Percentiles rank a stretch among this genome's conserved stretches.
phyloP scores from a whole-genome alignment of 2,888 invertebrate species.

The Branchipolynoe longqiensis region DNA sequence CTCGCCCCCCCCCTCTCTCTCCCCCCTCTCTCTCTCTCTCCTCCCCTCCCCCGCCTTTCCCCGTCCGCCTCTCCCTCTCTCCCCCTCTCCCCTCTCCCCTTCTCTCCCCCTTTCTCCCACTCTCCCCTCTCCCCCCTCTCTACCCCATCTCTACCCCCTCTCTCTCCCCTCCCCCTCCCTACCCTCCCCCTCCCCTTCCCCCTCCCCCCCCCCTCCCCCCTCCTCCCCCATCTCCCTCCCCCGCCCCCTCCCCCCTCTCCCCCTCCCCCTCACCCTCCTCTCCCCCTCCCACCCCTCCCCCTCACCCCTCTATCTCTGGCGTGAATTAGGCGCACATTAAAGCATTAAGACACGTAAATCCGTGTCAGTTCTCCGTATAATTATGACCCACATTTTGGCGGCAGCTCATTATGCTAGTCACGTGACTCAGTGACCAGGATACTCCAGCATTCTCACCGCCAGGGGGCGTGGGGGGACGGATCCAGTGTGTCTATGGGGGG shows the following conservation, averaged over 20 bases:
- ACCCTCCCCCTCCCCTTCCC: neutral
- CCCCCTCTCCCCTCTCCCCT: neutral
- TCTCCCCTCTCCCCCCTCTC: neutral
- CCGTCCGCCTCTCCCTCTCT: neutral
- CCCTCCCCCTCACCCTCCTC: neutral
- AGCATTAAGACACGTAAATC: no score
- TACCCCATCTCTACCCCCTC: neutral
- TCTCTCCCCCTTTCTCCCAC: neutral
- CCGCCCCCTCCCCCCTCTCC: neutral
- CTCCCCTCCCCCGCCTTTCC: neutral
- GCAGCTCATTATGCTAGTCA: no score
- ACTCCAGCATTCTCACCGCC: no score
- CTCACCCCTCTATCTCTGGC: neutral
- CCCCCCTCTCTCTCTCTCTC: neutral
- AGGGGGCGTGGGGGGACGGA: no score
- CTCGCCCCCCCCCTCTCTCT: neutral
- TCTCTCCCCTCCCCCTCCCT: neutral
- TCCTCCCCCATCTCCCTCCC: neutral
- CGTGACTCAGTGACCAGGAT: no score
- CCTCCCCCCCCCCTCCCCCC: slow-evolving; percentile 10
- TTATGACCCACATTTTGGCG: no score
- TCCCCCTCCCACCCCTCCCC: neutral
- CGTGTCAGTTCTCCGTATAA: no score
- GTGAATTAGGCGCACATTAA: no score
- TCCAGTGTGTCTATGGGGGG: no score